Percentiles rank a stretch among this genome's conserved stretches.
phyloP scores from a whole-genome alignment of 2,797 vertebrate species.

The Oreochromis grahami region DNA sequence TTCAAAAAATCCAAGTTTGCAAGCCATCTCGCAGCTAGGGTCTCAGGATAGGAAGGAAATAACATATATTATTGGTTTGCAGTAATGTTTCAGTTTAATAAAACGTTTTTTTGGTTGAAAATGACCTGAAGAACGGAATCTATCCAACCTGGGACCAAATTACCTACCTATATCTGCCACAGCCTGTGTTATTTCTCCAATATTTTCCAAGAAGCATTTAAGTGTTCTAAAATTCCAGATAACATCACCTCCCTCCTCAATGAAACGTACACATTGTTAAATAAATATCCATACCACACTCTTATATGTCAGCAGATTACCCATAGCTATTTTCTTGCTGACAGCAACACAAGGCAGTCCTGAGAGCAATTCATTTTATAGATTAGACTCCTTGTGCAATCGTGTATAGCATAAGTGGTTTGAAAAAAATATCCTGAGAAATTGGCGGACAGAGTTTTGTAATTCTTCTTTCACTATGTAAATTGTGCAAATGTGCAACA shows the following conservation, averaged over 20 bases:
- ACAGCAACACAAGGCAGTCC: not conserved
- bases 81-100: not conserved
- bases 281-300: not conserved
- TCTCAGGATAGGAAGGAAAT: not conserved
- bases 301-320: not conserved
- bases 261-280: not conserved
- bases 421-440: not conserved
- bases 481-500: not conserved
- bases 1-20: not conserved
- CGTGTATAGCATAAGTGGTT: not conserved
- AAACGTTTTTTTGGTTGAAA: not conserved
- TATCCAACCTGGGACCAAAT: not conserved
- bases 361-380: not conserved
- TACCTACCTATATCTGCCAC: not conserved
- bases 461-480: not conserved
- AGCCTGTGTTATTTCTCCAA: not conserved
- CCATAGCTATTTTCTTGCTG: not conserved
- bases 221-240: not conserved
- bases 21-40: not conserved
- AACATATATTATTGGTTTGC: not conserved
- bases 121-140: not conserved
- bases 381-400: not conserved
- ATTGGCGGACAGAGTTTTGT: not conserved
- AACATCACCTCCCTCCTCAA: not conserved
- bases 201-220: not conserved